phyloP scores from a whole-genome alignment of 2,888 invertebrate species.

The Dermolepida albohirtum region DNA sequence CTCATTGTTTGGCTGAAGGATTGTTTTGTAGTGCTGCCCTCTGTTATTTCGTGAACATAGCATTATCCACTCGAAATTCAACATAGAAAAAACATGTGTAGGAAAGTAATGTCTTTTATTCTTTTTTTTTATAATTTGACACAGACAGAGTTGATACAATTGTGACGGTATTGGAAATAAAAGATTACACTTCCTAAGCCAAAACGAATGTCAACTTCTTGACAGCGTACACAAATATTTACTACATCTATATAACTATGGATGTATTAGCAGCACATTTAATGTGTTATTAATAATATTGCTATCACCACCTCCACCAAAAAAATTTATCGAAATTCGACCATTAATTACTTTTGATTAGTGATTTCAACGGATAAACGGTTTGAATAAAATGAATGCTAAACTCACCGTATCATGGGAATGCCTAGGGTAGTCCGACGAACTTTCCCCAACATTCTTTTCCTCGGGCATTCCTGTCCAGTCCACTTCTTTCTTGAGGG shows the following conservation, averaged over 20 bases:
- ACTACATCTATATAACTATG: background rate
- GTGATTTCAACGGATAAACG: background rate
- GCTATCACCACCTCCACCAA: conserved; percentile 12
- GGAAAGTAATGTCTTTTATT: conserved; percentile 14
- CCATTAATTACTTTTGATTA: background rate
- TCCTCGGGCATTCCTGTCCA: conserved; percentile 82
- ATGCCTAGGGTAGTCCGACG: conserved; percentile 80
- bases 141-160: too few relatives aligned
- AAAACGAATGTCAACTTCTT: conserved; percentile 97
- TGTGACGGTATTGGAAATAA: conserved; percentile 51
- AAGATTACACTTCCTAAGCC: conserved; percentile 82
- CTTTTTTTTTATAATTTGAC: background rate
- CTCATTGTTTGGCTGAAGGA: conserved; percentile 79
- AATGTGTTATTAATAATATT: background rate
- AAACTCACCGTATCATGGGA: conserved; percentile 85
- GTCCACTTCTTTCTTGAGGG: conserved; percentile 89
- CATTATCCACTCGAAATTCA: conserved; percentile 44
- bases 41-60: conserved; percentile 46
- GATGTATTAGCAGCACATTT: conserved; percentile 37
- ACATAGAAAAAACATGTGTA: conserved; percentile 9
- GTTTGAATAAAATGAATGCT: background rate
- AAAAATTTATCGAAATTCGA: conserved; percentile 1
- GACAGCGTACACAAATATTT: conserved; percentile 67
- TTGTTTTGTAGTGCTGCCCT: conserved; percentile 52
- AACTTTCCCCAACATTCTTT: conserved; percentile 80